Evolutionary conservation across 2,888 invertebrate species (phyloP).

Genomic region (Apamea epomidion): DNA sequence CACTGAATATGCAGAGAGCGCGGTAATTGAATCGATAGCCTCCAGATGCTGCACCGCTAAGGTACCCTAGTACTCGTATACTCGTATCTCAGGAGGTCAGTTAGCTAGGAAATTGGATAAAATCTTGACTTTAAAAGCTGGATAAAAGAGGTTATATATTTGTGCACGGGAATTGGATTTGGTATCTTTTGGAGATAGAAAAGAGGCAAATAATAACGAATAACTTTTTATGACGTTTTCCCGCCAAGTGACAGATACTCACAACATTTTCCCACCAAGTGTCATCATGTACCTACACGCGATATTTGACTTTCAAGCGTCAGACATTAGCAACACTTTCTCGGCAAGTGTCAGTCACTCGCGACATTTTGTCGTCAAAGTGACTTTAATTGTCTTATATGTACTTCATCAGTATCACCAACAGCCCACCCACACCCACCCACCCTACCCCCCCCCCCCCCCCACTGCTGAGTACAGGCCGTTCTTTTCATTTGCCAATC

Average conservation of each 20-base stretch:
- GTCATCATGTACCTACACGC: neutral
- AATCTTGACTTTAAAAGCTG: neutral
- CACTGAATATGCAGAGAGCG: slow-evolving; percentile 52
- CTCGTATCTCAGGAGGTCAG: slow-evolving; percentile 24
- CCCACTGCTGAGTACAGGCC: too few relatives aligned
- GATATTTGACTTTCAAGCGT: neutral
- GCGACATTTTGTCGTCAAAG: neutral
- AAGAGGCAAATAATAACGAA: neutral
- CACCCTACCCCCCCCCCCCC: too few relatives aligned
- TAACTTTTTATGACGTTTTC: neutral
- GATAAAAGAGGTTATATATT: neutral
- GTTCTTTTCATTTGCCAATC: too few relatives aligned
- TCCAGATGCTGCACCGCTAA: slow-evolving; percentile 50
- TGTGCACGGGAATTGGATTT: neutral
- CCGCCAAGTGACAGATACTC: neutral
- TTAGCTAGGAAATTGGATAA: slow-evolving; percentile 24
- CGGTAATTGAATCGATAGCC: slow-evolving; percentile 61
- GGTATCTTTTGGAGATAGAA: slow-evolving; percentile 1
- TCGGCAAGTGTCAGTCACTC: neutral
- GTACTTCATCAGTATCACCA: too few relatives aligned
- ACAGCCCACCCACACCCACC: too few relatives aligned
- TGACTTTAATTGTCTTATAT: neutral
- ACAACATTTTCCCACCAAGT: neutral
- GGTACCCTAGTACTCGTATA: slow-evolving; percentile 48
- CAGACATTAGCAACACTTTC: neutral